Evolutionary conservation across 2,797 vertebrate genomes (phyloP).

Genomic region (Glossophaga mutica): DNA sequence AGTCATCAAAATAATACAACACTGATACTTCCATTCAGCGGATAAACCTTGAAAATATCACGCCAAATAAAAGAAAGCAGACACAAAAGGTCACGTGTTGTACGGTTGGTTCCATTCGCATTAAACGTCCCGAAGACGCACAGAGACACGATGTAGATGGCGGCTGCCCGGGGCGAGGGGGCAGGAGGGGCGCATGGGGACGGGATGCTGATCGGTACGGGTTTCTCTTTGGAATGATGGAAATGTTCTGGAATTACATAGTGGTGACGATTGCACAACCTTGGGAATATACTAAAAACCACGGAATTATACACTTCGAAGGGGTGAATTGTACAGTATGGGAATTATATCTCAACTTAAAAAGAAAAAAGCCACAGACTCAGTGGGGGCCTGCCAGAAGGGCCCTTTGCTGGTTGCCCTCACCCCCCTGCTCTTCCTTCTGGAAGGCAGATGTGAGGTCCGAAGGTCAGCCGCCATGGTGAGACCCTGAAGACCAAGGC

Average conservation of each 20-base stretch:
- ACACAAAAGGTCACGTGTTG: neutral
- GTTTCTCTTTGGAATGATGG: neutral
- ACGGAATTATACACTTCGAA: neutral
- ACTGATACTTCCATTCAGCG: neutral
- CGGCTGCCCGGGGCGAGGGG: neutral
- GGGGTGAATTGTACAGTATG: neutral
- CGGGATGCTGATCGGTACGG: neutral
- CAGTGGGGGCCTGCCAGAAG: neutral
- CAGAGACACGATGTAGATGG: neutral
- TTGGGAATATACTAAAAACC: neutral
- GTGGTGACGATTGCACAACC: neutral
- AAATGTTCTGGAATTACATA: neutral
- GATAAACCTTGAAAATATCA: neutral
- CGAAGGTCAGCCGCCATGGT: neutral
- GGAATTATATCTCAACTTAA: neutral
- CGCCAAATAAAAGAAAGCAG: constrained; percentile 1
- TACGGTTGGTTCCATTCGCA: neutral
- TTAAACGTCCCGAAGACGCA: neutral
- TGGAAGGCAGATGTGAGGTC: neutral
- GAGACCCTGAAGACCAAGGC: neutral
- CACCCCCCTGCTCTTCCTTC: neutral
- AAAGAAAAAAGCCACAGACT: neutral
- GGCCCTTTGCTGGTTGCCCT: neutral
- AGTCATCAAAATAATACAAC: neutral
- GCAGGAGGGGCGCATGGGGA: neutral